Evolutionary conservation across 1,140 invertebrate species (phyloP), one percentile per base, ranked within the genome.

Genomic region (Leptonema lineaticorne): DNA sequence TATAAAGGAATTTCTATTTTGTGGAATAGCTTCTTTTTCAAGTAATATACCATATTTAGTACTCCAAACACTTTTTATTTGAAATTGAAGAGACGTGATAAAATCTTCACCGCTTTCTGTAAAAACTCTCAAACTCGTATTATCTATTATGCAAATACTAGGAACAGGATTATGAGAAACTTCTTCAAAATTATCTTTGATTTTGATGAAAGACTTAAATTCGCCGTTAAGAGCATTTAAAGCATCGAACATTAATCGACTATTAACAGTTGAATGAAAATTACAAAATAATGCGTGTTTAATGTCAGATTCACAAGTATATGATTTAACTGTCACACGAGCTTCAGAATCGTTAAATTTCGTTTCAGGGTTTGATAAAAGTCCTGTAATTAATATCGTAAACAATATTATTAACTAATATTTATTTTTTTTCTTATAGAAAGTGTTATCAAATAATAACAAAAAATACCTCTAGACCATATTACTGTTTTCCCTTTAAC

Each of bases 31-130:
- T 30, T 86, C 82, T 74, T 88, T 90, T 78, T 94, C 91, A 59
- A 94, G 79, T 45, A 94, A 76, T 48, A 94, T 84, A 28, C 92
- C 92, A 80, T 88, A 92, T 74, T 87, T 89, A 63, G 88, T 92
- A 18, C 86, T 82, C 91, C 92, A 94, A 0, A 92, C 84, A 73
- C 83, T 84, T 73, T 82, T 85, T 72, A 95, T 90, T 82, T 92
- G 89, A 81, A 96, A 96, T 62, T 93, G 93, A 58, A 96, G 83
- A 74, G 89, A 88, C 8, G 90, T 87, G 24, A 90, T 83, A 75
- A 90, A 96, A 77, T 95, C 90, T 80, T 94, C 87, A 8, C 93
- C 93, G 74, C 89, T 86, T 53, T 87, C 85, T 3, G 90, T 88
- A 74, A 90, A 95, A 8, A 93, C 89, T 76, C 86, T 90, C 64